Percentiles rank a stretch among this genome's conserved stretches.
These are phyloP conservation scores for Stenchaetothrips biformis DNA, from an alignment of 2,888 invertebrate species.

Conservation along the genomic window DNA sequence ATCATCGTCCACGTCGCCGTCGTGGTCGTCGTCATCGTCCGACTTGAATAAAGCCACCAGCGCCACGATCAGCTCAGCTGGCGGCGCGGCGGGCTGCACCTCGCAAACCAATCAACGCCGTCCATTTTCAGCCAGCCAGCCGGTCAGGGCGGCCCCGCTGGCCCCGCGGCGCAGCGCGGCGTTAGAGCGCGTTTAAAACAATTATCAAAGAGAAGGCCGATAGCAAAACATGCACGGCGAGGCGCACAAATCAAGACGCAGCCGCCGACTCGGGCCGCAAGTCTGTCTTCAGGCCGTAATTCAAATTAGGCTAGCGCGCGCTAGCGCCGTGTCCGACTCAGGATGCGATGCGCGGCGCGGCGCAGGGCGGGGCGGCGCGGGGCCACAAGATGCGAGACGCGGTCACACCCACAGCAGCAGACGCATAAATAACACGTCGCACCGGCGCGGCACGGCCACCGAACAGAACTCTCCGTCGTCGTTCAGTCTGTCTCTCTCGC, in stretches of 20 bases:
- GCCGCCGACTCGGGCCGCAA: background rate
- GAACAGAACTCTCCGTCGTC: background rate
- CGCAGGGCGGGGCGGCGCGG: background rate
- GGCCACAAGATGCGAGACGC: background rate
- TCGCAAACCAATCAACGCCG: too few species aligned
- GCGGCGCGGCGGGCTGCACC: too few species aligned
- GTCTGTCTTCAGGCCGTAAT: constrained; percentile 15
- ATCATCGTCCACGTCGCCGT: too few species aligned
- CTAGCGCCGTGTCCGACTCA: background rate
- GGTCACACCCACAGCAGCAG: constrained; percentile 4
- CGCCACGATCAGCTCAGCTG: too few species aligned
- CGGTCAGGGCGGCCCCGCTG: background rate
- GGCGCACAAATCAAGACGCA: background rate
- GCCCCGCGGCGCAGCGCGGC: background rate
- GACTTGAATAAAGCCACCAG: too few species aligned
- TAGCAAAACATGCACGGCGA: background rate
- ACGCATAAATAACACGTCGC: constrained; percentile 17
- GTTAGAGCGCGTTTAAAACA: background rate
- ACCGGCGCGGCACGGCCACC: background rate
- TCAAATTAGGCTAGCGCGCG: constrained; percentile 4
- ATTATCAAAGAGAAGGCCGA: background rate
- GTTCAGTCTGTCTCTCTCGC: background rate
- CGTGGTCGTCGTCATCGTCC: too few species aligned
- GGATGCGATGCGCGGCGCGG: background rate
- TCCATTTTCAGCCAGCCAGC: too few species aligned